These are phyloP conservation scores for Rhabditoides inermis DNA, from an alignment of 2,888 invertebrate genomes.

Conservation along the genomic window DNA sequence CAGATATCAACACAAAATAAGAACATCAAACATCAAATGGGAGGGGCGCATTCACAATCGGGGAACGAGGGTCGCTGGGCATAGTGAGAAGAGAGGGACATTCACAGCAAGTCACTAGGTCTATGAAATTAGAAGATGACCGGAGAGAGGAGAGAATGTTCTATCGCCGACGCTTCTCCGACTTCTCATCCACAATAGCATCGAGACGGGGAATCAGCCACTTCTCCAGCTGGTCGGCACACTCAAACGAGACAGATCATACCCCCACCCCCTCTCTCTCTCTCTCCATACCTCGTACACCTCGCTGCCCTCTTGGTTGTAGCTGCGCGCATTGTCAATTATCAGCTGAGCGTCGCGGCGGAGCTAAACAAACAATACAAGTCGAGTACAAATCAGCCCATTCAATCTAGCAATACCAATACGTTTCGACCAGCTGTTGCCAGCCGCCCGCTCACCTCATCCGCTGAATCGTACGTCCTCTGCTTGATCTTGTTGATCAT, in stretches of 20 bases:
- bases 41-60: no score
- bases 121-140: no score
- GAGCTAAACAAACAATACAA: conserved; percentile 12
- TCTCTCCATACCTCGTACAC: conserved; percentile 62
- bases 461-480: conserved; percentile 22
- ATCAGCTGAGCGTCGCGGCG: conserved; percentile 61
- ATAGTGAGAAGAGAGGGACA: no score
- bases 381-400: neutral
- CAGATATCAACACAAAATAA: no score
- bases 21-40: no score
- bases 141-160: neutral
- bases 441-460: conserved; percentile 8
- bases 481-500: conserved; percentile 58
- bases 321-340: conserved; percentile 92
- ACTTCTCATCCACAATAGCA: conserved; percentile 7
- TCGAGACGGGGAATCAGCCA: conserved; percentile 8
- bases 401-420: neutral
- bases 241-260: no score
- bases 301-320: conserved; percentile 89
- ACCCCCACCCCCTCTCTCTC: no score
- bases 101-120: no score
- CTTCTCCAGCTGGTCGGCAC: conserved; percentile 5
- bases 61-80: no score
- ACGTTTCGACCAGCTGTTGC: neutral
- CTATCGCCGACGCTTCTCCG: neutral